phyloP scores from a whole-genome alignment of 1,140 invertebrate species.

The Drosophila kohkoa region DNA sequence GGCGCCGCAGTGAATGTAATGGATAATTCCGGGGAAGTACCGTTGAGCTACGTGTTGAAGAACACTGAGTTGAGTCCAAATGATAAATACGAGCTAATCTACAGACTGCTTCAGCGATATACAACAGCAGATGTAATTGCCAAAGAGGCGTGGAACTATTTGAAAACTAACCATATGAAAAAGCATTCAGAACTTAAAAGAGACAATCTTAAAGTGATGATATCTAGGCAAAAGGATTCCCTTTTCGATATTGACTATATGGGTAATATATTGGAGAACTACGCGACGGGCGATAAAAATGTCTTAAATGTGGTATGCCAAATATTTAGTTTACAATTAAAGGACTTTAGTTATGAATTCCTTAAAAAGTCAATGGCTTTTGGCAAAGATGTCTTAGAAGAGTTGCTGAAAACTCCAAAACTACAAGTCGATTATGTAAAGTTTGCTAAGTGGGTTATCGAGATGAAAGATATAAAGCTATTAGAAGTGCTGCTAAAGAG shows the following conservation, averaged over 20 bases:
- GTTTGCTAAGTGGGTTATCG: background rate
- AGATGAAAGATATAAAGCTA: background rate
- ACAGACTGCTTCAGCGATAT: background rate
- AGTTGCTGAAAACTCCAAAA: background rate
- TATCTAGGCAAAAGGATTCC: background rate
- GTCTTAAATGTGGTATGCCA: background rate
- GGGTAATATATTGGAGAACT: background rate
- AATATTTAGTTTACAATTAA: background rate
- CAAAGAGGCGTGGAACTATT: background rate
- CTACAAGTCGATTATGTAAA: background rate
- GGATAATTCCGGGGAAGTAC: background rate
- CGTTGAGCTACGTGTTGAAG: background rate
- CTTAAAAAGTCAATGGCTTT: no score
- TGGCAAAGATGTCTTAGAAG: background rate
- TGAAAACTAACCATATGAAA: background rate
- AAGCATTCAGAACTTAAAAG: background rate
- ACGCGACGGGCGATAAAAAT: background rate
- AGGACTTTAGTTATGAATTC: background rate
- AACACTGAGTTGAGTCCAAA: background rate
- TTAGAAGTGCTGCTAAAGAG: background rate
- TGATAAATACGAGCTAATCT: conserved; percentile 4
- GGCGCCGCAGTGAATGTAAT: background rate
- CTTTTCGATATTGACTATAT: background rate
- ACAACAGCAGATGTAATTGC: background rate
- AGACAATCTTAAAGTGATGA: background rate